phyloP scores from a whole-genome alignment of 2,797 vertebrate species.

The Okamejei kenojei region DNA sequence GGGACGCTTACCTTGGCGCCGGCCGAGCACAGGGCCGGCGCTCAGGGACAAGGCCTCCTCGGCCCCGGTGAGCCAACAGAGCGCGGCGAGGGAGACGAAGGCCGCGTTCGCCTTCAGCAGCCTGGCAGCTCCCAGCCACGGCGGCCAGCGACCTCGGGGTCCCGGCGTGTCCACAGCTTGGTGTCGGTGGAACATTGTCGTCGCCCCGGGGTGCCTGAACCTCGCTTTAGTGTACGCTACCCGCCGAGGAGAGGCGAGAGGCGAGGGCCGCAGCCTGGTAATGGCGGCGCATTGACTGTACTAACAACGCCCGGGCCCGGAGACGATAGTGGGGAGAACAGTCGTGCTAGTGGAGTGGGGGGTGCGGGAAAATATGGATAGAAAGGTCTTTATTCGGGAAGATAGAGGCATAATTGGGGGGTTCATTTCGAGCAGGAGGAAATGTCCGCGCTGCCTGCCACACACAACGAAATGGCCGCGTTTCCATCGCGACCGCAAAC shows the following conservation, averaged over 20 bases:
- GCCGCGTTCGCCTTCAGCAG: neutral
- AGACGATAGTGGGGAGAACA: no score
- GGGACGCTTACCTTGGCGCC: slow-evolving; percentile 9
- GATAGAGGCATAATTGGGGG: no score
- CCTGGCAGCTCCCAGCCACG: neutral
- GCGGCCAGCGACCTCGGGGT: neutral
- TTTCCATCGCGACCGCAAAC: slow-evolving; percentile 16
- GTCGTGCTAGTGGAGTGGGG: no score
- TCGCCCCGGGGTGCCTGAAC: neutral
- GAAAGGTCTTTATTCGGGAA: no score
- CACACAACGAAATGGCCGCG: neutral
- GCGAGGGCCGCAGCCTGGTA: no score
- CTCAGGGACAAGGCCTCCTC: slow-evolving; percentile 15
- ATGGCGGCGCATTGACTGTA: no score
- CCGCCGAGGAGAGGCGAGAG: no score
- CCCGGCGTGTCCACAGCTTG: neutral
- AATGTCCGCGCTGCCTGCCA: neutral
- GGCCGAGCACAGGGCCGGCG: neutral
- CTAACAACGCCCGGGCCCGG: no score
- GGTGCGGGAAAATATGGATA: no score
- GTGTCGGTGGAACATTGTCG: no score
- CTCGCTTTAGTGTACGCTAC: no score
- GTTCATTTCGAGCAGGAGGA: neutral
- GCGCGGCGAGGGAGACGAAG: neutral
- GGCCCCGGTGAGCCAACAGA: neutral